These are phyloP conservation scores for Aphidius ervi DNA, from an alignment of 1,140 invertebrate genomes.

Conservation along the genomic window DNA sequence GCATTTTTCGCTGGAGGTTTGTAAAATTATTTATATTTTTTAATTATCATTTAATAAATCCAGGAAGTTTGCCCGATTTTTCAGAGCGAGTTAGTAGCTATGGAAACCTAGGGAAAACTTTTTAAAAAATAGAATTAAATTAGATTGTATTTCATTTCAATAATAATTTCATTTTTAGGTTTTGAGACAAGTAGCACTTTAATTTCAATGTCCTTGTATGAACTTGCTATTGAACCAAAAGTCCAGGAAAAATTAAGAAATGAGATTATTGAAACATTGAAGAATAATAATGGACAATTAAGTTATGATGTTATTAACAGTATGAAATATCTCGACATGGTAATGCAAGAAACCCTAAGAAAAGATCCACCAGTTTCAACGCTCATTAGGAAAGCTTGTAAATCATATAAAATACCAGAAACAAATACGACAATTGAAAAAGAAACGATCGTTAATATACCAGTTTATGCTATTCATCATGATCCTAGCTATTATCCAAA, in stretches of 20 bases:
- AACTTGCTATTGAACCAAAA: conserved; percentile 27
- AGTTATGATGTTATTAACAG: conserved; percentile 33
- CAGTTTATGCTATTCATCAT: conserved; percentile 57
- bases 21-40: conserved; percentile 25
- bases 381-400: conserved; percentile 43
- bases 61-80: too few species aligned
- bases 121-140: too few species aligned
- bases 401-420: conserved; percentile 46
- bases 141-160: too few species aligned
- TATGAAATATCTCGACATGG: conserved; percentile 38
- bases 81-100: too few species aligned
- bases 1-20: conserved; percentile 32
- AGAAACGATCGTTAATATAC: conserved; percentile 43
- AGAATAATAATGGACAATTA: conserved; percentile 30
- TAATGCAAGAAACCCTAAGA: conserved; percentile 50
- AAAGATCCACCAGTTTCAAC: conserved; percentile 53
- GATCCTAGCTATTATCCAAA: conserved; percentile 60
- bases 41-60: too few species aligned
- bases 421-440: conserved; percentile 46
- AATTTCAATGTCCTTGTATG: conserved; percentile 29
- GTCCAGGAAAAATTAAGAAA: conserved; percentile 33
- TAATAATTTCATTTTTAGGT: conserved; percentile 32
- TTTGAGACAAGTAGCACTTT: conserved; percentile 33
- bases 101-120: too few species aligned
- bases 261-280: conserved; percentile 47